phyloP scores from a whole-genome alignment of 1,140 invertebrate genomes.

The Acromyrmex heyeri region DNA sequence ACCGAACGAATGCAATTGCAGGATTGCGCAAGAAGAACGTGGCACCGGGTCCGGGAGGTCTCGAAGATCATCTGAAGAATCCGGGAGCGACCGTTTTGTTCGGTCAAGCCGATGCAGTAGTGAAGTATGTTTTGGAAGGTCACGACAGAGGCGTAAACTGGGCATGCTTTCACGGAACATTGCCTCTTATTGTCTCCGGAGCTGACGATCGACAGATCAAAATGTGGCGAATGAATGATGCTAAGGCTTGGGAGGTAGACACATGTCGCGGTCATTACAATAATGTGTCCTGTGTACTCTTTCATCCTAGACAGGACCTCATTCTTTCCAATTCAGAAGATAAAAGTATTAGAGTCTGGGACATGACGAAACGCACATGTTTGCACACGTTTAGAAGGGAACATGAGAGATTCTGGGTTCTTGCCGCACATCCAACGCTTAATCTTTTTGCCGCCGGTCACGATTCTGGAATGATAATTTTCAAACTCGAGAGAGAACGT shows the following conservation, averaged over 20 bases:
- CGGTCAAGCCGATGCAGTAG: conserved; percentile 98
- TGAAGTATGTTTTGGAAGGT: conserved; percentile 99
- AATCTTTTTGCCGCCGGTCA: conserved; percentile 98
- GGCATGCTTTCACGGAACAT: conserved; percentile 98
- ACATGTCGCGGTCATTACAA: conserved; percentile 99
- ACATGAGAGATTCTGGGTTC: conserved; percentile 98
- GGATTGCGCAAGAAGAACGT: conserved; percentile 99
- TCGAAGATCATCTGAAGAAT: conserved; percentile 96
- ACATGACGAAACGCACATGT: conserved; percentile 99
- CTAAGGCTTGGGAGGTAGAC: conserved; percentile 99
- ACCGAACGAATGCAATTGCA: conserved; percentile 9
- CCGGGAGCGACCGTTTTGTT: conserved; percentile 97
- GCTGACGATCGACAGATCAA: conserved; percentile 99
- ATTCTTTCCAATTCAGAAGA: conserved; percentile 99
- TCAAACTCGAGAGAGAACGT: conserved; percentile 96
- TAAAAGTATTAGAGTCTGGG: conserved; percentile 99
- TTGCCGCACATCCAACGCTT: conserved; percentile 95
- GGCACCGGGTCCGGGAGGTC: conserved; percentile 95
- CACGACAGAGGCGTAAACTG: conserved; percentile 99
- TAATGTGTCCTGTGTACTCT: conserved; percentile 99
- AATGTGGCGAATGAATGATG: conserved; percentile 99
- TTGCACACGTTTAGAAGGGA: conserved; percentile 98
- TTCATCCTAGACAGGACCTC: conserved; percentile 98
- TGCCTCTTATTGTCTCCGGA: conserved; percentile 98
- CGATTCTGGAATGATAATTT: conserved; percentile 96